Base-by-base conservation (phyloP, 2,888 invertebrate species). In the Pocota personata region DNA sequence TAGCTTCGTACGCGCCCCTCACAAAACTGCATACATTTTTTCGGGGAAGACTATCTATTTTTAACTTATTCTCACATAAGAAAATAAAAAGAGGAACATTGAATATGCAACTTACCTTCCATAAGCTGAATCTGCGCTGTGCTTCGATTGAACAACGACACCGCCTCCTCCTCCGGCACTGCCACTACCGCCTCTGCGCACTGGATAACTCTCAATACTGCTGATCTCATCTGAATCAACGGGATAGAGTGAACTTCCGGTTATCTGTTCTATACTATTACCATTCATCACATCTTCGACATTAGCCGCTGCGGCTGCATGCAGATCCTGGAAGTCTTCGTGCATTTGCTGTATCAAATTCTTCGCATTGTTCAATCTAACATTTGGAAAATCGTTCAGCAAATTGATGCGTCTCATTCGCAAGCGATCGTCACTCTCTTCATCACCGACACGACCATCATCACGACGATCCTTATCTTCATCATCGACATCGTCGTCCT, bases 51-150 rank as follows among this genome's bases (percentile, higher is more conserved):
- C 24, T 5, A 46, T 60, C 72, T 79, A 79, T 72, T 79, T 75
- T 55, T 75, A 75, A 2, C 46, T 40, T 10, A 16, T 3, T 55
- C 52, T 10, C 21, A 71, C 2, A 14, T n/a, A 1, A 8, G 1
- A 43, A 19, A 21, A 30, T 1, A 16, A 19, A 8, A 8, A 10
- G 6, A 24, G 24, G 57, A 7, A 21, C 30, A 40, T 0, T n/a
- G n/a, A n/a, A n/a, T n/a, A n/a, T n/a, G n/a, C 2, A 0, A 95
- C 96, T 93, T 93, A 97, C 97, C 97, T 97, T 94, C 96, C 96
- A 93, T 97, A 97, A 71, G 97, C 97, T 30, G 97, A 97, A 92
- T 97, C 97, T 30, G 94, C 94, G 82, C 92, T 92, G 6, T 91
- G 89, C 84, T 92, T 92, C 3, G 92, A 91, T 79, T 86, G 80